Percentiles rank a stretch among this genome's conserved stretches.
Conservation (phyloP, 2,797 vertebrate genomes). For the Diplodus sargus region DNA sequence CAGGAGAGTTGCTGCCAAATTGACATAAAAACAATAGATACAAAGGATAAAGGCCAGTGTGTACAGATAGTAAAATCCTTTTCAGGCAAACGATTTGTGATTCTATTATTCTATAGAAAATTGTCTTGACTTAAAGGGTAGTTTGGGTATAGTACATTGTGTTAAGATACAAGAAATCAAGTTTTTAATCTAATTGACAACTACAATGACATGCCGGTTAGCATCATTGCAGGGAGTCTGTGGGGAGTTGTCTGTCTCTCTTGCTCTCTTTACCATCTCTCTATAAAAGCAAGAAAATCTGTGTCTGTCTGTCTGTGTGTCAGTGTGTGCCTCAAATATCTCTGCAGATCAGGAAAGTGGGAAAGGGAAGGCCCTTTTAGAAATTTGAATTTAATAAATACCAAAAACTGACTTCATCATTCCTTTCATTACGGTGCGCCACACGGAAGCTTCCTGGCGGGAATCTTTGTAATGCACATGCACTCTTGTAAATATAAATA, state of each 20-base stretch:
- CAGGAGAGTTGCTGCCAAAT: constrained; percentile 4
- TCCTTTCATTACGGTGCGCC: not conserved
- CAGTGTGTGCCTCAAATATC: too few relatives aligned
- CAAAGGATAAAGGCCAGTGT: too few relatives aligned
- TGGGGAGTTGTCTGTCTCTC: too few relatives aligned
- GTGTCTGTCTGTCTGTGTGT: too few relatives aligned
- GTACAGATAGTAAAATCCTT: not conserved
- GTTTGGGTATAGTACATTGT: not conserved
- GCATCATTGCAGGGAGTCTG: too few relatives aligned
- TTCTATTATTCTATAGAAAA: not conserved
- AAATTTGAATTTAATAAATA: too few relatives aligned
- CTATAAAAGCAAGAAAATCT: too few relatives aligned
- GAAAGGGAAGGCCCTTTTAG: not conserved
- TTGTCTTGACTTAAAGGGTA: not conserved
- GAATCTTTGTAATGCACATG: not conserved
- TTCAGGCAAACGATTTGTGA: not conserved
- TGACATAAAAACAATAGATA: constrained; percentile 13
- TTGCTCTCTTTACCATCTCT: too few relatives aligned
- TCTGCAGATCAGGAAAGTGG: too few relatives aligned
- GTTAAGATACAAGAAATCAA: not conserved
- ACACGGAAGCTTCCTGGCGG: rapidly evolving
- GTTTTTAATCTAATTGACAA: not conserved
- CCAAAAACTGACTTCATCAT: not conserved
- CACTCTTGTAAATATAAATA: not conserved
- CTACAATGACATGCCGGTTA: too few relatives aligned